These are phyloP conservation scores for zebrafish (Danio rerio) DNA, from an alignment of 2,113 vertebrate genomes.

Conservation along the genomic window DNA sequence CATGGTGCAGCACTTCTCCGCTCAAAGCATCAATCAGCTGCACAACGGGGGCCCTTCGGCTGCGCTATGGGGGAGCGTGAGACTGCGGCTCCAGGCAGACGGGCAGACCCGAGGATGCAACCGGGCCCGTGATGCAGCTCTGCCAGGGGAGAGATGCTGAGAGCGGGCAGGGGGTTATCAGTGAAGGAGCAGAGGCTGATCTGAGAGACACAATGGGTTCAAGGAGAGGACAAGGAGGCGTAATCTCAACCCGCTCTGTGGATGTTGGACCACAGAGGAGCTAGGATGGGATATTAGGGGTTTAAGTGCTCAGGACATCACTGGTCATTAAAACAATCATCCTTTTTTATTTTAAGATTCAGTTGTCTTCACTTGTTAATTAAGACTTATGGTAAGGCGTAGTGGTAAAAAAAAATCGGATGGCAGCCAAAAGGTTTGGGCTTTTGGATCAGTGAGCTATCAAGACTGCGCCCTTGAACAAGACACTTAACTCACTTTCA, in stretches of 20 bases:
- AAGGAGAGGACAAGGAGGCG: constrained; percentile 26
- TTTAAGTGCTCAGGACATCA: background rate
- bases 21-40: constrained; percentile 44
- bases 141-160: constrained; percentile 19
- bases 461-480: background rate
- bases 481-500: background rate
- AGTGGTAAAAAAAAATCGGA: background rate
- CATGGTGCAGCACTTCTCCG: constrained; percentile 37
- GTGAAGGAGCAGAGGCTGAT: constrained; percentile 36
- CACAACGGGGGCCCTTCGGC: constrained; percentile 14
- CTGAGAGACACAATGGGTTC: constrained; percentile 2
- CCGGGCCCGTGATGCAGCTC: constrained; percentile 6
- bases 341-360: background rate
- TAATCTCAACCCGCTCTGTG: background rate
- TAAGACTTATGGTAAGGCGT: background rate
- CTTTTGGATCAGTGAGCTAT: background rate
- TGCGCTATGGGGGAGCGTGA: constrained; percentile 27
- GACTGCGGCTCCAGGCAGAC: constrained; percentile 20
- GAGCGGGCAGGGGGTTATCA: constrained; percentile 42
- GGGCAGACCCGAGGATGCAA: background rate
- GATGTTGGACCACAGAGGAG: background rate
- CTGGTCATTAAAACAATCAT: background rate
- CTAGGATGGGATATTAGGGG: constrained; percentile 4
- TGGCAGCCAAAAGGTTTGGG: constrained; percentile 8
- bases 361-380: background rate